Evolutionary conservation across 2,888 invertebrate genomes (phyloP).

Genomic region (Diarsia brunnea): DNA sequence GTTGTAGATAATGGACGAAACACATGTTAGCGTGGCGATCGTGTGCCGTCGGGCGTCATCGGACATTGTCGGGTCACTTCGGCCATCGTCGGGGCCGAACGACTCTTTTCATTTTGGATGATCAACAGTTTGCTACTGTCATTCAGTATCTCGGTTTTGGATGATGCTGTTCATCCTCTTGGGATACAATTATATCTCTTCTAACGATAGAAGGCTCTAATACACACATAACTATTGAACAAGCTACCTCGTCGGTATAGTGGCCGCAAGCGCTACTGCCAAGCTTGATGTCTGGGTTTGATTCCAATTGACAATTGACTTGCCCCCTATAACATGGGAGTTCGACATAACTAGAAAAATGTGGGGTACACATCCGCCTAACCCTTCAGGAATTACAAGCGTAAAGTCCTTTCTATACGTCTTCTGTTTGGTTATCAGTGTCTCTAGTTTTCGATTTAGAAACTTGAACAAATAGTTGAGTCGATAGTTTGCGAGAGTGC

Average conservation of each 20-base stretch:
- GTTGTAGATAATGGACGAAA: slow-evolving; percentile 17
- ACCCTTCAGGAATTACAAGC: background rate
- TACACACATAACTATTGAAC: no score
- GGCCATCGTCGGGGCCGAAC: background rate
- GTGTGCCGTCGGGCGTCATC: background rate
- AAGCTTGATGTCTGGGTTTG: background rate
- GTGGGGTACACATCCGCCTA: background rate
- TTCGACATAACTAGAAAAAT: background rate
- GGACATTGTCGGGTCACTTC: background rate
- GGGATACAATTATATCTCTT: background rate
- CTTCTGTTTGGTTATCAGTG: background rate
- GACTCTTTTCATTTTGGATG: slow-evolving; percentile 4
- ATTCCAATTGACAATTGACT: no score
- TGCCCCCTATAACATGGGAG: background rate
- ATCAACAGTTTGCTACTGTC: slow-evolving; percentile 11
- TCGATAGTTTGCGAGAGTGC: background rate
- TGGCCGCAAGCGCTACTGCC: no score
- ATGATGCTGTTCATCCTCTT: background rate
- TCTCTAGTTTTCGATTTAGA: slow-evolving; percentile 6
- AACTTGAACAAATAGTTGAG: slow-evolving; percentile 3
- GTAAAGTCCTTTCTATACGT: background rate
- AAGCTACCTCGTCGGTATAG: background rate
- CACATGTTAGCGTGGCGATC: slow-evolving; percentile 26
- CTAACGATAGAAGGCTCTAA: background rate
- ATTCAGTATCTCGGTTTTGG: background rate